A percentile compares a stretch with the other conserved stretches of the same genome.
These are phyloP conservation scores for Hirundo rustica DNA, from an alignment of 2,797 vertebrate species.

Conservation along the genomic window DNA sequence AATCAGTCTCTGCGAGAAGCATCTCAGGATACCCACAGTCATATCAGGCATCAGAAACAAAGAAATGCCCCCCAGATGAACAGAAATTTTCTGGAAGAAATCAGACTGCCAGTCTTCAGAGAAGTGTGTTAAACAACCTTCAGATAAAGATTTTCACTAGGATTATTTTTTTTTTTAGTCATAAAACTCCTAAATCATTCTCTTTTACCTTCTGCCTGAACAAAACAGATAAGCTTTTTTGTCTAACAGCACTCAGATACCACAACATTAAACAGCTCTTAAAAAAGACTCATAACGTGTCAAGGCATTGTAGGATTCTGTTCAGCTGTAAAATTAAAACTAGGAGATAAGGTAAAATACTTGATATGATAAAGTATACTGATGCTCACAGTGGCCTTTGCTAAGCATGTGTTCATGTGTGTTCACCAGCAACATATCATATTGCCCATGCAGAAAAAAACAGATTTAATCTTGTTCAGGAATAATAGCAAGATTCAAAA, in stretches of 20 bases:
- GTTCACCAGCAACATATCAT: neutral
- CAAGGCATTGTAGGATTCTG: neutral
- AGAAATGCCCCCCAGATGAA: neutral
- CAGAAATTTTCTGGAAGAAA: neutral
- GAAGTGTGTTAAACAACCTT: neutral
- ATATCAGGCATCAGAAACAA: neutral
- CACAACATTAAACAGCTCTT: neutral
- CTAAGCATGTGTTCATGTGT: neutral
- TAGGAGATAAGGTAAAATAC: constrained; percentile 6
- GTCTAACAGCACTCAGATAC: constrained; percentile 13
- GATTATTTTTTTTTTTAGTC: neutral
- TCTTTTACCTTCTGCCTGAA: constrained; percentile 29
- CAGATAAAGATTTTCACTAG: neutral
- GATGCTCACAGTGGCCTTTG: neutral
- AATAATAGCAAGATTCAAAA: neutral
- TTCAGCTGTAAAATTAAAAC: constrained; percentile 46
- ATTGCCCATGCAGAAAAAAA: neutral
- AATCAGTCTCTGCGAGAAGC: neutral
- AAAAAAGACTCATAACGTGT: constrained; percentile 4
- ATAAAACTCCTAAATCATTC: neutral
- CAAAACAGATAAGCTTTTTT: constrained; percentile 37
- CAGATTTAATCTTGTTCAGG: neutral
- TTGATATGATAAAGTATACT: neutral
- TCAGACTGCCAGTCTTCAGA: neutral
- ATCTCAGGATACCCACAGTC: neutral